phyloP scores from a whole-genome alignment of 2,113 vertebrate species.

The Mystacornis crossleyi region DNA sequence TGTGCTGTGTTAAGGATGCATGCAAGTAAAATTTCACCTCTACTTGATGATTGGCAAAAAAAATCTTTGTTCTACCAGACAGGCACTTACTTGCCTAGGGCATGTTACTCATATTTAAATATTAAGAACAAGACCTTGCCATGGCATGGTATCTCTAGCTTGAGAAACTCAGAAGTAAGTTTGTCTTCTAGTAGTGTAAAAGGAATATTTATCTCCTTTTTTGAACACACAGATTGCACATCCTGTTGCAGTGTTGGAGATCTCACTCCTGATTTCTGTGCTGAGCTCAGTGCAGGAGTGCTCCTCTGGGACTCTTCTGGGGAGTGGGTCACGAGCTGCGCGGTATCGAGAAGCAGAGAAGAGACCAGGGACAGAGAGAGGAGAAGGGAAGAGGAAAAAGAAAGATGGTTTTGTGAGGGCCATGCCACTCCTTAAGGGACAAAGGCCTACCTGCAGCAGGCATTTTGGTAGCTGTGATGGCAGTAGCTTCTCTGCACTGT shows the following conservation, averaged over 20 bases:
- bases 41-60: background rate
- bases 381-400: background rate
- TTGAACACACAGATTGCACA: background rate
- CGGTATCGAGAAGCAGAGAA: background rate
- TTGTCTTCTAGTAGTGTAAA: background rate
- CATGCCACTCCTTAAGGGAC: background rate
- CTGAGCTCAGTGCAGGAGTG: background rate
- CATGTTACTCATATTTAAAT: background rate
- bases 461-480: background rate
- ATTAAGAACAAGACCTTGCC: background rate
- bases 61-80: background rate
- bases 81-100: background rate
- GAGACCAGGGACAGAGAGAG: background rate
- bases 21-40: background rate
- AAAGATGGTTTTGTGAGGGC: background rate
- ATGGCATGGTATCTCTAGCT: background rate
- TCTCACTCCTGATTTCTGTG: rapidly evolving
- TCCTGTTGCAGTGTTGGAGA: background rate
- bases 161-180: background rate
- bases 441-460: background rate
- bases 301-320: background rate
- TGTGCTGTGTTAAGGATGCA: background rate
- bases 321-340: background rate
- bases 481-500: background rate
- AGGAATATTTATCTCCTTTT: background rate